phyloP scores from a whole-genome alignment of 1,140 invertebrate species.

The Sitodiplosis mosellana region DNA sequence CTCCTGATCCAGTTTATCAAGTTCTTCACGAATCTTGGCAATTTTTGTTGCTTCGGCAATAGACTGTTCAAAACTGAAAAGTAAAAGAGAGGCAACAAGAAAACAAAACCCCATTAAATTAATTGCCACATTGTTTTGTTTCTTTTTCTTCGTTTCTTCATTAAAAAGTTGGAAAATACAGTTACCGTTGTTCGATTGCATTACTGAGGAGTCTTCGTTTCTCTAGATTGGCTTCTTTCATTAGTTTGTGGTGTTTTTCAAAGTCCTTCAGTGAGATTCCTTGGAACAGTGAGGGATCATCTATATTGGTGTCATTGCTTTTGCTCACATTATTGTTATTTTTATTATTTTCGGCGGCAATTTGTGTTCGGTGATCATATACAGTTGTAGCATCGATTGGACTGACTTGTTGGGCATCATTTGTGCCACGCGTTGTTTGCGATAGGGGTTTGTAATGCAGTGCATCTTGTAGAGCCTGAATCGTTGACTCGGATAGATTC shows the following conservation, averaged over 20 bases:
- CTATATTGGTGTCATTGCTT: slow-evolving; percentile 1
- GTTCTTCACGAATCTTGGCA: slow-evolving; percentile 48
- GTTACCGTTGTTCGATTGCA: slow-evolving; percentile 49
- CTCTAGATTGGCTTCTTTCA: slow-evolving; percentile 59
- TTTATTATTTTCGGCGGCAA: not conserved
- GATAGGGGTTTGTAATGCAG: slow-evolving; percentile 1
- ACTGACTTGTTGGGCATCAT: not conserved
- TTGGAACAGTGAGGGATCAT: not conserved
- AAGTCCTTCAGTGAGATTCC: slow-evolving; percentile 36
- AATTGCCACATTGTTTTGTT: slow-evolving; percentile 1
- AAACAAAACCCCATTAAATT: not conserved
- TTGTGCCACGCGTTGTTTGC: not conserved
- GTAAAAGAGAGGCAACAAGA: slow-evolving; percentile 2
- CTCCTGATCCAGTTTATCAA: slow-evolving; percentile 48
- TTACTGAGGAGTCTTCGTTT: slow-evolving; percentile 49
- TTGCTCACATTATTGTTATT: not conserved
- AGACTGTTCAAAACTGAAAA: slow-evolving; percentile 45
- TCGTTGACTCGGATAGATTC: not conserved
- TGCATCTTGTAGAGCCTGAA: not conserved
- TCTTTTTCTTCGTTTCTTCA: slow-evolving; percentile 2
- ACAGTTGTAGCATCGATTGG: not conserved
- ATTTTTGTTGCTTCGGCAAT: slow-evolving; percentile 47
- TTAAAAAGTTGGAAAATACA: slow-evolving; percentile 1
- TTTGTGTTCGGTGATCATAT: not conserved
- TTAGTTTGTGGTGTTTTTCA: slow-evolving; percentile 46